These are phyloP conservation scores for Myotis planiceps DNA, from an alignment of 2,797 vertebrate genomes.

Conservation along the genomic window DNA sequence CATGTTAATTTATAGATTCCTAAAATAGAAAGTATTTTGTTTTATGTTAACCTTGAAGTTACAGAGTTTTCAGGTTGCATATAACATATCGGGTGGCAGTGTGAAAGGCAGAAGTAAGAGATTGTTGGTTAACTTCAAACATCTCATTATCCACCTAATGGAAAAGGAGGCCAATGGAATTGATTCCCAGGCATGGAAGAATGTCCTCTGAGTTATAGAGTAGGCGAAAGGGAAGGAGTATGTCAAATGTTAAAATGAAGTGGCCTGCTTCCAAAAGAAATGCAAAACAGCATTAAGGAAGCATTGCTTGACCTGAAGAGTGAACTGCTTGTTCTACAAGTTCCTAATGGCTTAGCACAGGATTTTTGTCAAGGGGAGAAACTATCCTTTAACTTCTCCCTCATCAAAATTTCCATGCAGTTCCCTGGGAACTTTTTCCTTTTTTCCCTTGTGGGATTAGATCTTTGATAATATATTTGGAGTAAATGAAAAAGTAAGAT, in stretches of 20 bases:
- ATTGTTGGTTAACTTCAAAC: not conserved
- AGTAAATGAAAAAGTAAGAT: constrained; percentile 19
- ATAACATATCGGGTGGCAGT: not conserved
- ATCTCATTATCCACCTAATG: not conserved
- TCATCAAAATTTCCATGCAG: not conserved
- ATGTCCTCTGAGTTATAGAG: not conserved
- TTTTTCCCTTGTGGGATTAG: not conserved
- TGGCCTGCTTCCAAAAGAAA: constrained; percentile 5
- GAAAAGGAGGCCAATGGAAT: not conserved
- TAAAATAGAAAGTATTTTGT: not conserved
- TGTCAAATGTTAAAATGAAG: not conserved
- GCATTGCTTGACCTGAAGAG: not conserved
- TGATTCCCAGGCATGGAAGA: constrained; percentile 13
- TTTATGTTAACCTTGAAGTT: not conserved
- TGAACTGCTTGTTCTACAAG: not conserved
- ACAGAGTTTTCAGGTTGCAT: not conserved
- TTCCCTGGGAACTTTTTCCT: not conserved
- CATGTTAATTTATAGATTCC: not conserved
- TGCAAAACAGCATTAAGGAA: not conserved
- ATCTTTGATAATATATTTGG: constrained; percentile 16
- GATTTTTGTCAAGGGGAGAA: not conserved
- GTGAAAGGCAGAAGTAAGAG: not conserved
- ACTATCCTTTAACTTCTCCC: not conserved
- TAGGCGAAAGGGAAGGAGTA: not conserved
- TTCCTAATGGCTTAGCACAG: not conserved